Evolutionary conservation across 2,888 invertebrate species (phyloP).

Genomic region (Sceliomorpha sp.): DNA sequence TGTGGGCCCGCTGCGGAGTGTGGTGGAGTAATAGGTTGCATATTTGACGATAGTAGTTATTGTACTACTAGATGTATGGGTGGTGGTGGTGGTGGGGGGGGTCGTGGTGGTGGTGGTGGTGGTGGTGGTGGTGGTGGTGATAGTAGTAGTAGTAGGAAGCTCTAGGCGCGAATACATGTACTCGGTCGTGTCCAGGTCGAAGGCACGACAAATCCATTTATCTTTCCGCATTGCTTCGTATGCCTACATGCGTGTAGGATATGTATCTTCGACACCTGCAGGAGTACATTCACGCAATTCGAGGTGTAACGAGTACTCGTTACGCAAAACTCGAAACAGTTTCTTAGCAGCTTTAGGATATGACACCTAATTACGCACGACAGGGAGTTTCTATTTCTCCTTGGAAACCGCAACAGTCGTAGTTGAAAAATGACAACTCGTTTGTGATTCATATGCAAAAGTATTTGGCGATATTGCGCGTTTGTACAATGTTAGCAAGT

Average conservation of each 20-base stretch:
- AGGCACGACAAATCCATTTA: conserved; percentile 71
- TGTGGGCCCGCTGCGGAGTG: conserved; percentile 62
- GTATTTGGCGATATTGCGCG: too few species aligned
- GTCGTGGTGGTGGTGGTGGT: conserved; percentile 12
- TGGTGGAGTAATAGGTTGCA: conserved; percentile 37
- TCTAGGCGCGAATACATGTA: conserved; percentile 64
- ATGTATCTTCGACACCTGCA: conserved; percentile 7
- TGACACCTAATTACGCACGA: too few species aligned
- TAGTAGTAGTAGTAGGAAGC: conserved; percentile 53
- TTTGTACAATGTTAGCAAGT: too few species aligned
- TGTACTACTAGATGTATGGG: conserved; percentile 6
- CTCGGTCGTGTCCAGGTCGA: conserved; percentile 60
- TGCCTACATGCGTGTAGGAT: conserved; percentile 8
- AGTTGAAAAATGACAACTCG: too few species aligned
- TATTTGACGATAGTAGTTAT: too few species aligned
- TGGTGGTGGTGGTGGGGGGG: conserved; percentile 34
- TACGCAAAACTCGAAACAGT: too few species aligned
- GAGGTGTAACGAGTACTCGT: too few species aligned
- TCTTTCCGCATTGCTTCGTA: conserved; percentile 59
- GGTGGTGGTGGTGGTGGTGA: conserved; percentile 9
- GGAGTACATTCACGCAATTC: not conserved
- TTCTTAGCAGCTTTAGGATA: too few species aligned
- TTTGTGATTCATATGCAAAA: too few species aligned
- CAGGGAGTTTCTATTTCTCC: too few species aligned
- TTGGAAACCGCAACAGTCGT: too few species aligned